These are phyloP conservation scores for Clarias pachynema DNA, from an alignment of 2,797 vertebrate species.

Conservation along the genomic window DNA sequence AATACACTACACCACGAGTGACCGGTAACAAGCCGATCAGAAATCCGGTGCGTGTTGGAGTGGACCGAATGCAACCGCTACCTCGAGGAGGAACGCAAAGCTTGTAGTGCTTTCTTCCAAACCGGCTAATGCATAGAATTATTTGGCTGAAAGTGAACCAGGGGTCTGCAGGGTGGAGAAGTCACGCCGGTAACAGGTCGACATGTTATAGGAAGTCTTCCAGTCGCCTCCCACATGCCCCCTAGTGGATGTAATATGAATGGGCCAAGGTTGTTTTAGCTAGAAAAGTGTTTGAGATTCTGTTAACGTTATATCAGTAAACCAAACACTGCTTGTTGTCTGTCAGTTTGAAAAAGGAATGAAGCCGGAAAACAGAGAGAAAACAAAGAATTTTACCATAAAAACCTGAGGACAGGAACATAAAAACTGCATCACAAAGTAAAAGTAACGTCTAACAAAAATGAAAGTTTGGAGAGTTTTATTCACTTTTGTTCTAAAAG, in stretches of 20 bases:
- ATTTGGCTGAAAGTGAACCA: not conserved
- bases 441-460: not conserved
- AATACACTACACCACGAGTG: constrained; percentile 75
- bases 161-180: not conserved
- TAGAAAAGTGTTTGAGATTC: not conserved
- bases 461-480: not conserved
- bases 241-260: constrained; percentile 13
- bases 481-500: not conserved
- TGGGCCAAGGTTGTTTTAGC: not conserved
- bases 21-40: constrained; percentile 62
- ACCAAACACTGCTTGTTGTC: not conserved
- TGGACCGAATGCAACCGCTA: constrained; percentile 77
- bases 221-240: not conserved
- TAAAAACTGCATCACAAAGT: not conserved
- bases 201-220: constrained; percentile 44
- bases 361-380: not conserved
- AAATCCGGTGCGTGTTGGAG: constrained; percentile 61
- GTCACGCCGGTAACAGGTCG: constrained; percentile 61
- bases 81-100: constrained; percentile 57
- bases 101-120: constrained; percentile 94
- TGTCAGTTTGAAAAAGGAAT: not conserved
- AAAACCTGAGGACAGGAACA: not conserved
- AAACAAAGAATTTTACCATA: not conserved
- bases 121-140: constrained; percentile 82
- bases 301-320: not conserved